phyloP scores from a whole-genome alignment of 2,888 invertebrate genomes.

The Melolontha melolontha region DNA sequence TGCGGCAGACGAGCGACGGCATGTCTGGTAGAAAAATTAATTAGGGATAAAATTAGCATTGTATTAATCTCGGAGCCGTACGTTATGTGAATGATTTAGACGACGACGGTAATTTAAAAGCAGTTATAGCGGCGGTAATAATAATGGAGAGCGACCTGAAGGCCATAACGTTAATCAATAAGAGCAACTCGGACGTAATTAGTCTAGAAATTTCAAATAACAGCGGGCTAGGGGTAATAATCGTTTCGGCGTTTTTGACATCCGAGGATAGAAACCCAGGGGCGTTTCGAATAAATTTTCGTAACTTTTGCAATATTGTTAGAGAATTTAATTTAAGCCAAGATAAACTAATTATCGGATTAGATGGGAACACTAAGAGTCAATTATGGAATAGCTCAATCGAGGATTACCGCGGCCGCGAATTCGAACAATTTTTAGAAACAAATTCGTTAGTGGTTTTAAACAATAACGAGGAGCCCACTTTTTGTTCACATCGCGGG shows the following conservation, averaged over 20 bases:
- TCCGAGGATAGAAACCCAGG: not conserved
- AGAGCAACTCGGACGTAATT: not conserved
- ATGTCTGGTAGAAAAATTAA: not conserved
- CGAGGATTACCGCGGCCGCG: too few relatives aligned
- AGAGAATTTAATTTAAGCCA: not conserved
- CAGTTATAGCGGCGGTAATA: conserved; percentile 6
- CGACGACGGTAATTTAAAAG: not conserved
- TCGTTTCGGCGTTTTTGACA: not conserved
- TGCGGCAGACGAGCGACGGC: conserved; percentile 2
- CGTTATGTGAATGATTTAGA: too few relatives aligned
- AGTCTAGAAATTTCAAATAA: not conserved
- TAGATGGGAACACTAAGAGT: not conserved
- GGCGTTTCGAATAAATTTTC: not conserved
- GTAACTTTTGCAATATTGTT: not conserved
- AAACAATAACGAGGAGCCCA: conserved; percentile 7
- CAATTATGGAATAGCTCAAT: not conserved
- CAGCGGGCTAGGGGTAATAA: not conserved
- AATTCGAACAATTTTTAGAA: too few relatives aligned
- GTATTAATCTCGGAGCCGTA: too few relatives aligned
- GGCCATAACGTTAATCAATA: not conserved
- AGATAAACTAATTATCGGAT: not conserved
- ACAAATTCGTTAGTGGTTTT: not conserved
- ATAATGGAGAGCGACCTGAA: not conserved
- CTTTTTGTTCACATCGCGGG: not conserved
- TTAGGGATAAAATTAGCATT: not conserved